Base-by-base conservation (phyloP, 2,797 vertebrate genomes). In the Cephalopachus bancanus region DNA sequence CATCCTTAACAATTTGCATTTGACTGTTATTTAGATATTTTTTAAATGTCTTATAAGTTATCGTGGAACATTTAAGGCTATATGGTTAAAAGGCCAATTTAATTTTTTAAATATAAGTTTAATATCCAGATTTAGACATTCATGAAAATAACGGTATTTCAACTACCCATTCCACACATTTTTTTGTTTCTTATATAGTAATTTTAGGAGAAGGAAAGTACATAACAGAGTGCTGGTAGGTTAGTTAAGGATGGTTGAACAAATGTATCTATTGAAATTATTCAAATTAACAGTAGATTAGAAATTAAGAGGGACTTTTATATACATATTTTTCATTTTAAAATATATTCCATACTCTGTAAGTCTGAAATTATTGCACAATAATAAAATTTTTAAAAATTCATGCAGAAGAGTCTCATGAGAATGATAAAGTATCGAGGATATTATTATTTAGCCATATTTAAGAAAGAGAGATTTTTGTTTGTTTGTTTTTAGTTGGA, bases 241-340 rank as follows among this genome's bases (percentile, higher is more conserved):
- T 94, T 72, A 49, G 33, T 94, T n/a, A 83, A 89, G 3, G 17
- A 24, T 71, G 10, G 28, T 62, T 76, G 30, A 62, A 83, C 9
- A 93, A 86, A 91, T 91, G 28, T 28, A 75, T 96, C 53, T 51
- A 16, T 28, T 55, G 17, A 71, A 88, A 91, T 28, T 94, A 71
- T 83, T 71, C 20, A 57, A 62, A 71, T 94, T 81, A 65, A 37
- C 53, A 74, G 30, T 75, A 59, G 51, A 53, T 89, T 78, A 74
- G 75, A 91, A 86, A 93, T 93, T 86, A 79, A 51, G 69, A 91
- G 55, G 22, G 44, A 83, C 28, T 96, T 96, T 33, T 91, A 5
- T 78, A 64, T 16, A 49, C 30, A 72, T 49, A 59, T 75, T 86
- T 94, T 83, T 30, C 19, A 71, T 92, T 74, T 71, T 71, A 76